A percentile compares a stretch with the other conserved stretches of the same genome.
These are phyloP conservation scores for Bucorvus abyssinicus DNA, from an alignment of 2,797 vertebrate genomes.

Conservation along the genomic window DNA sequence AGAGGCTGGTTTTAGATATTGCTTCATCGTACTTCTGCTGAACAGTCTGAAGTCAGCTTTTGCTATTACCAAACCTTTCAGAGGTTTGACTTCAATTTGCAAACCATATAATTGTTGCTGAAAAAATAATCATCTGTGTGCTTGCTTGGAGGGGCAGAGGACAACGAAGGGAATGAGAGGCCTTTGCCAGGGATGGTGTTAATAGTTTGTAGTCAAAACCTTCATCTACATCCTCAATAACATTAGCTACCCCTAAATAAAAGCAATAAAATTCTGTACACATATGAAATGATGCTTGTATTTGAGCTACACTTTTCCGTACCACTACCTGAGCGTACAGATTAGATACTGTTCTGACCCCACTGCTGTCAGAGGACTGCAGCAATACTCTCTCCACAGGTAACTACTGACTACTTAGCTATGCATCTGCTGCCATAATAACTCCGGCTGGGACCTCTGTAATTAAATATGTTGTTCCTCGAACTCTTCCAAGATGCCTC, in stretches of 20 bases:
- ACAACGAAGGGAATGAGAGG: not conserved
- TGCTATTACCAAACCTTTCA: not conserved
- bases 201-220: not conserved
- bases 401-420: not conserved
- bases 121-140: not conserved
- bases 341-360: not conserved
- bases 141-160: not conserved
- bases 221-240: not conserved
- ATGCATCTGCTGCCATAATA: not conserved
- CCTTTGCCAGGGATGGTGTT: not conserved
- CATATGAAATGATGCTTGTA: not conserved
- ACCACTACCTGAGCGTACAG: not conserved
- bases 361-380: not conserved
- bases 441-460: not conserved
- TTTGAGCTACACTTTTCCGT: not conserved
- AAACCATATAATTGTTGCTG: not conserved
- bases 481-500: not conserved
- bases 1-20: not conserved
- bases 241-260: not conserved
- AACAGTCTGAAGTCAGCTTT: not conserved
- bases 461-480: not conserved
- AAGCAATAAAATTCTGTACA: not conserved
- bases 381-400: not conserved
- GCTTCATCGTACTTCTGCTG: not conserved
- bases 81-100: not conserved